Conservation (phyloP, 1,140 invertebrate species). For the Pristionchus pacificus region DNA sequence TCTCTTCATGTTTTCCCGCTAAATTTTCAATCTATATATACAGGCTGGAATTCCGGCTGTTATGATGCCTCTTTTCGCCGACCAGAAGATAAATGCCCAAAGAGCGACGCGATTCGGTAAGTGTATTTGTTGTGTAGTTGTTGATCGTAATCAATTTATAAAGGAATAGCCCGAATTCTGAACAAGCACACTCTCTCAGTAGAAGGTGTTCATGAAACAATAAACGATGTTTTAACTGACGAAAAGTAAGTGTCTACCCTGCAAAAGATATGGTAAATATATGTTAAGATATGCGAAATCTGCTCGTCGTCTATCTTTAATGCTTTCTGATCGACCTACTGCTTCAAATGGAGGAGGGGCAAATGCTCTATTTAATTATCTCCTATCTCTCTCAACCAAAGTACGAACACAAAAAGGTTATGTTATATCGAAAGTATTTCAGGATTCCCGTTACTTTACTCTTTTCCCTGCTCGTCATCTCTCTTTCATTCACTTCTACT, state of each 20-base stretch:
- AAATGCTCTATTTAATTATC: slow-evolving; percentile 36
- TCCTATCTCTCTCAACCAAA: slow-evolving; percentile 42
- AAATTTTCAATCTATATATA: slow-evolving; percentile 2
- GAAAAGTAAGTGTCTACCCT: slow-evolving; percentile 20
- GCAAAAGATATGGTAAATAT: slow-evolving; percentile 3
- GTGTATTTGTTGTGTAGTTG: slow-evolving; percentile 22
- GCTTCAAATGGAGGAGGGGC: slow-evolving; percentile 9
- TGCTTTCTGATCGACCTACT: slow-evolving; percentile 47
- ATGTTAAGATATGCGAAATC: slow-evolving; percentile 45
- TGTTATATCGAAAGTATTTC: neutral
- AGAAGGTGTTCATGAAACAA: slow-evolving; percentile 38
- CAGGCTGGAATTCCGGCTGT: slow-evolving; percentile 55
- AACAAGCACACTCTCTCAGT: slow-evolving; percentile 41
- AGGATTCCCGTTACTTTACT: slow-evolving; percentile 32
- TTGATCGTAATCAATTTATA: slow-evolving; percentile 13
- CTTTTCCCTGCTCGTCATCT: slow-evolving; percentile 47
- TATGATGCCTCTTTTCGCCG: slow-evolving; percentile 54
- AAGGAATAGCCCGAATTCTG: slow-evolving; percentile 28
- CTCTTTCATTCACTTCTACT: slow-evolving; percentile 45
- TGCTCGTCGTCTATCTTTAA: slow-evolving; percentile 44
- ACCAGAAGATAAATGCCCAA: slow-evolving; percentile 55
- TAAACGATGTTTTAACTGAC: slow-evolving; percentile 40
- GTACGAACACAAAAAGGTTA: neutral
- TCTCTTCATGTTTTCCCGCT: no score
- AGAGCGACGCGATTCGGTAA: slow-evolving; percentile 50